Evolutionary conservation across 2,113 vertebrate genomes (phyloP), one percentile per base, ranked within the genome.

Genomic region (Sprattus sprattus): DNA sequence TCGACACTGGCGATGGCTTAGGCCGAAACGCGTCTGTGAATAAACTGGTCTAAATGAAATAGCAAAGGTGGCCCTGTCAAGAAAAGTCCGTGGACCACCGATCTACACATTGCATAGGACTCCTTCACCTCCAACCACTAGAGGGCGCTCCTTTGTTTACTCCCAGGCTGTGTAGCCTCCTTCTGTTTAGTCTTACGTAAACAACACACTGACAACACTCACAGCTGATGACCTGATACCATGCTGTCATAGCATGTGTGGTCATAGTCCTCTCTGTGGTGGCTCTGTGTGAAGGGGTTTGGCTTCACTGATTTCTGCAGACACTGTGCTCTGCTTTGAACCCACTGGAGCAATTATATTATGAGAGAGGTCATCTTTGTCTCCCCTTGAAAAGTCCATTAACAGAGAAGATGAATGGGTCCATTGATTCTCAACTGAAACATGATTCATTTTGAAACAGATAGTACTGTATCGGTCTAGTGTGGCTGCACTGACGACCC

Each of bases 311-410:
- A 28, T 15, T 2, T 13, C 64, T 39, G 28, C 28, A 78, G 32
- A 39, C 32, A 78, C 28, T 39, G 71, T 11, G n/a, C 15, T 44
- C 71, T 39, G 28, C 71, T 39, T 16, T 32, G 25, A 78, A 39
- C 71, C 71, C 71, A 16, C 32, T 16, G 32, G 71, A 78, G 71
- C 16, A 39, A 32, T 78, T 32, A 78, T 78, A 78, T 78, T 44
- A 78, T 78, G 28, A 39, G 71, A 78, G 71, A 28, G 71, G 71
- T 39, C 71, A 16, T 78, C 71, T 78, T 78, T 78, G 71, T 78
- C 64, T 71, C 64, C 64, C 64, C 64, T 71, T 71, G 64, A 32
- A 60, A 78, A 78, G 28, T 39, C 71, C 71, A 78, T 78, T 78
- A 78, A 78, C 71, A 78, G 71, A 78, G 11, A 39, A 16, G 71